phyloP scores from a whole-genome alignment of 2,888 invertebrate genomes.

The Helleia helle region DNA sequence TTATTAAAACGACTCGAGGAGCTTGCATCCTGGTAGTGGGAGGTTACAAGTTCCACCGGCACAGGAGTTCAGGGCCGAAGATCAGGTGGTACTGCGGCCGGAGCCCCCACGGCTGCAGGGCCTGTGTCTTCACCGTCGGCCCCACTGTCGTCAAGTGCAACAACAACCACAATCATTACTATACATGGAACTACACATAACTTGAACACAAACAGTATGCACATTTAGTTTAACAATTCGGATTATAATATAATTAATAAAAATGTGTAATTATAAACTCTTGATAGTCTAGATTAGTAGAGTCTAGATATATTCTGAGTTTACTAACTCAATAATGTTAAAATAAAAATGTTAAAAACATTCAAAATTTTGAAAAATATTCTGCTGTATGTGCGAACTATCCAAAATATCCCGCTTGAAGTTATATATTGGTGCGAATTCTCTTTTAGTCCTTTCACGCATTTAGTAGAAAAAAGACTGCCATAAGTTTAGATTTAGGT shows the following conservation, averaged over 20 bases:
- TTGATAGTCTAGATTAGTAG: no score
- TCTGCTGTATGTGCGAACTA: no score
- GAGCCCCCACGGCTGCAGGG: conserved; percentile 22
- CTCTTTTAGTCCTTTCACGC: no score
- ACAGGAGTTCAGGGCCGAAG: conserved; percentile 13
- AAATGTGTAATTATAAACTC: background rate
- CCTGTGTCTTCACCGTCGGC: conserved; percentile 15
- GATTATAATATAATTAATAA: no score
- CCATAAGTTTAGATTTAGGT: no score
- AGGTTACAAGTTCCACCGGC: conserved; percentile 24
- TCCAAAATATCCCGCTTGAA: no score
- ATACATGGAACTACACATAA: conserved; percentile 12
- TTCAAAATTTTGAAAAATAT: no score
- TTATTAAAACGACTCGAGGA: conserved; percentile 13
- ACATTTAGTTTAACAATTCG: no score
- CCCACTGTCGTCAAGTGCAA: conserved; percentile 13
- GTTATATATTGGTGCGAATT: no score
- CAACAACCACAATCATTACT: conserved; percentile 12
- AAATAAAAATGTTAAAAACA: no score
- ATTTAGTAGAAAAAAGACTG: background rate
- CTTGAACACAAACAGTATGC: background rate
- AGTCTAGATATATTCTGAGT: no score
- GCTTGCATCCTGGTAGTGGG: conserved; percentile 25
- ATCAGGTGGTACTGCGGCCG: conserved; percentile 22
- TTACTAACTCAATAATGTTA: no score